phyloP scores from a whole-genome alignment of 2,113 vertebrate species.

The Campylorhamphus procurvoides region DNA sequence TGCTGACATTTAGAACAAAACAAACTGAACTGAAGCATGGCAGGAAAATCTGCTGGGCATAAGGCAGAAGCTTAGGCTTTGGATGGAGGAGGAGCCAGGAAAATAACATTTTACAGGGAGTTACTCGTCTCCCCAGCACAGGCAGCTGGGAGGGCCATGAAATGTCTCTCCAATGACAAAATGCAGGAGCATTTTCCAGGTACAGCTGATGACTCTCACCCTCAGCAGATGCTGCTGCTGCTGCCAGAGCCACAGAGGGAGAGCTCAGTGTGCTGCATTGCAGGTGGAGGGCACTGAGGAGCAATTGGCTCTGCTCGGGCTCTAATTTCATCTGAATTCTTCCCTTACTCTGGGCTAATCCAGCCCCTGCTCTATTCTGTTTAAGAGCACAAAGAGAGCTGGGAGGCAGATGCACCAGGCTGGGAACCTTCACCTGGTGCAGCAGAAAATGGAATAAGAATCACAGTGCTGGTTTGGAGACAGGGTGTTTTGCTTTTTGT shows the following conservation, averaged over 20 bases:
- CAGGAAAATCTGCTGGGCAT: not conserved
- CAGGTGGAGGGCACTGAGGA: not conserved
- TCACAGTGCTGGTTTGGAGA: not conserved
- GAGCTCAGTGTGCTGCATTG: slow-evolving; percentile 1
- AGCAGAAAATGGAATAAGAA: not conserved
- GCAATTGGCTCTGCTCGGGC: not conserved
- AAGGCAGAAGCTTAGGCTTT: not conserved
- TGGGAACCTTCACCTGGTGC: not conserved
- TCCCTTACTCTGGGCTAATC: not conserved
- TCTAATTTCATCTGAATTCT: not conserved
- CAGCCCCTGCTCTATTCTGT: not conserved
- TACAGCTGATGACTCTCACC: not conserved
- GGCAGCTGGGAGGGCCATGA: not conserved
- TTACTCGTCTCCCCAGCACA: not conserved
- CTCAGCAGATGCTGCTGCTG: not conserved
- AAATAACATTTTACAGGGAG: not conserved
- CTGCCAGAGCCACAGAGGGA: not conserved
- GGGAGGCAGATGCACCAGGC: not conserved
- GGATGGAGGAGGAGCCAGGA: not conserved
- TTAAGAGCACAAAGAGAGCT: not conserved
- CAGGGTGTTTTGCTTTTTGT: not conserved
- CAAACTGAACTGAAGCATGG: not conserved
- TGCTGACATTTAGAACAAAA: not conserved
- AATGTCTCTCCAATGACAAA: accelerated
- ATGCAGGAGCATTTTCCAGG: not conserved